phyloP scores from a whole-genome alignment of 64 coral and sea anemone species.

The Pocillopora damicornis region DNA sequence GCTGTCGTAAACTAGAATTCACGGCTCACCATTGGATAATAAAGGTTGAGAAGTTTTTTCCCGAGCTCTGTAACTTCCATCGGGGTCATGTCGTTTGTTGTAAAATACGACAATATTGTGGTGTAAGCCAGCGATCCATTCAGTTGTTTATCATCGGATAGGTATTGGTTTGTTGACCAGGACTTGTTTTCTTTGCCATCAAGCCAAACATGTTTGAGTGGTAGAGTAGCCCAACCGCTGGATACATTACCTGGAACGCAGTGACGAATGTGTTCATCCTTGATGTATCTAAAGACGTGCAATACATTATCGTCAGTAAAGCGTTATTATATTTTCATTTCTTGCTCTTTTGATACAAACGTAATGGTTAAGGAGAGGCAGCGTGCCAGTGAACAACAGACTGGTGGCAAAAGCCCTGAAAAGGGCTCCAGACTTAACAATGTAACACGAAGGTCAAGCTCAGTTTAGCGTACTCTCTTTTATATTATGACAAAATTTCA shows the following conservation, averaged over 20 bases:
- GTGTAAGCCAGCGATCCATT: conserved; percentile 60
- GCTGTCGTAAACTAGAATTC: no score
- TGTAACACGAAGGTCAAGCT: no score
- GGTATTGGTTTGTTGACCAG: conserved; percentile 40
- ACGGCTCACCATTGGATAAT: conserved; percentile 52
- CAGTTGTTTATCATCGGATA: conserved; percentile 62
- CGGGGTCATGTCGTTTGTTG: conserved; percentile 50
- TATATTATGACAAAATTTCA: no score
- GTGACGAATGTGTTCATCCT: conserved; percentile 59
- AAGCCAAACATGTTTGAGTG: conserved; percentile 73
- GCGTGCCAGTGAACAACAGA: no score
- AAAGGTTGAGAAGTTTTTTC: conserved; percentile 14
- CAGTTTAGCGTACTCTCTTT: no score
- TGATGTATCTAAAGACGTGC: conserved; percentile 49
- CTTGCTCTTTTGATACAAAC: no score
- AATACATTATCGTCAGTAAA: no score
- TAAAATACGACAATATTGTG: conserved; percentile 68
- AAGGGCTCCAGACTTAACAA: no score
- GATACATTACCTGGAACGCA: conserved; percentile 93
- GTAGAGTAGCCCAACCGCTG: conserved; percentile 73
- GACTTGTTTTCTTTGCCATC: conserved; percentile 54
- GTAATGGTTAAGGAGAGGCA: no score
- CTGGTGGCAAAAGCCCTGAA: no score
- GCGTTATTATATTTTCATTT: no score
- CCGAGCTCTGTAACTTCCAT: conserved; percentile 43